These are phyloP conservation scores for Oryzias curvinotus DNA, from an alignment of 2,113 vertebrate genomes.

Conservation along the genomic window DNA sequence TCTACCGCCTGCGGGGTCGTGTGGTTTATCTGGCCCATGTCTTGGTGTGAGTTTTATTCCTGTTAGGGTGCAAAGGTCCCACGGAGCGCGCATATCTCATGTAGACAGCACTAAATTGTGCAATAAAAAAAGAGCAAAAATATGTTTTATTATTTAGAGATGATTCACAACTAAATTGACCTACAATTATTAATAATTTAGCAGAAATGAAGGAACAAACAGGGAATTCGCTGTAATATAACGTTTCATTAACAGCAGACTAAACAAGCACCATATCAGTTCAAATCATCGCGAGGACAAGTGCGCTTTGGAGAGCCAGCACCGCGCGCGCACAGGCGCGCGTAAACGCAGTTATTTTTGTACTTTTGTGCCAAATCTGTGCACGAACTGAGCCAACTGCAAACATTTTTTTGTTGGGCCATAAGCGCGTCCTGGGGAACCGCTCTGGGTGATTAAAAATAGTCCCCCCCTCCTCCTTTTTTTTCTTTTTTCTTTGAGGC, in stretches of 20 bases:
- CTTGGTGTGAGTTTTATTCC: slow-evolving; percentile 31
- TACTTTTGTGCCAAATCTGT: slow-evolving; percentile 64
- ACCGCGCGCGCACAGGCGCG: slow-evolving; percentile 25
- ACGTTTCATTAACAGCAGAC: slow-evolving; percentile 13
- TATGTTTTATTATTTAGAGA: no score
- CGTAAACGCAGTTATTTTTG: slow-evolving; percentile 52
- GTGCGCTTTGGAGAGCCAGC: slow-evolving; percentile 22
- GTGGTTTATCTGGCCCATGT: slow-evolving; percentile 13
- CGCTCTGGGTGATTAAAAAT: slow-evolving; percentile 63
- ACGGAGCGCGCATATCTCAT: slow-evolving; percentile 33
- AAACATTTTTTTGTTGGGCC: slow-evolving; percentile 52
- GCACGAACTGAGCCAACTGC: slow-evolving; percentile 53
- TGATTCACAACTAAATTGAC: no score
- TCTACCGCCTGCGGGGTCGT: slow-evolving; percentile 25
- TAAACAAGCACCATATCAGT: not conserved
- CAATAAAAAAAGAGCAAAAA: slow-evolving; percentile 1
- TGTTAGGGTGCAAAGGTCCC: slow-evolving; percentile 45
- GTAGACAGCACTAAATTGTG: slow-evolving; percentile 17
- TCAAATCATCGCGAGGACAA: not conserved
- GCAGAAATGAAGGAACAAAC: not conserved
- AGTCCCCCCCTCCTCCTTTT: slow-evolving; percentile 42
- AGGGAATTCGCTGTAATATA: no score
- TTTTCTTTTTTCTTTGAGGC: slow-evolving; percentile 34
- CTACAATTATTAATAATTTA: no score
- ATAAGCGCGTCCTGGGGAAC: slow-evolving; percentile 65